A percentile compares a stretch with the other conserved stretches of the same genome.
Evolutionary conservation across 2,113 vertebrate species (phyloP).

Genomic region (Pseudorhombus dupliciocellatus): DNA sequence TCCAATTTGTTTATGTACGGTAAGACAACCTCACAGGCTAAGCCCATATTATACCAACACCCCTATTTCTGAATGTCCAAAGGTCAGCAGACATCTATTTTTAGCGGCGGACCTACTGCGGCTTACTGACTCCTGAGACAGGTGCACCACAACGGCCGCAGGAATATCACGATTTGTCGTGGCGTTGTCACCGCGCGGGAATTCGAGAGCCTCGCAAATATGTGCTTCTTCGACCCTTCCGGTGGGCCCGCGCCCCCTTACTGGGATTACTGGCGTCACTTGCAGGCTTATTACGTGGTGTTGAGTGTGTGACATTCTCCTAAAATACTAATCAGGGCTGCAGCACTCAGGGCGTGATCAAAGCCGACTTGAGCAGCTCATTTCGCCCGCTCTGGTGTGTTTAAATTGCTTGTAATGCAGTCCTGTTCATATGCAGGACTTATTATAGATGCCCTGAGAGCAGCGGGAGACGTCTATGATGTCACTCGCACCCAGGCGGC

Average conservation of each 20-base stretch:
- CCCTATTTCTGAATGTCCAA: slow-evolving; percentile 64
- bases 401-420: slow-evolving; percentile 21
- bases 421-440: slow-evolving; percentile 36
- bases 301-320: slow-evolving; percentile 44
- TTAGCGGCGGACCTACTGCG: slow-evolving; percentile 43
- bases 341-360: slow-evolving; percentile 36
- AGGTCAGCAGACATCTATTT: slow-evolving; percentile 73
- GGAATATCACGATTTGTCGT: slow-evolving; percentile 42
- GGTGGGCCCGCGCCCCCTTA: not conserved
- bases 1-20: slow-evolving; percentile 43
- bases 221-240: slow-evolving; percentile 28
- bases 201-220: slow-evolving; percentile 57
- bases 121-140: slow-evolving; percentile 62
- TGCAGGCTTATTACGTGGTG: slow-evolving; percentile 51
- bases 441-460: slow-evolving; percentile 60
- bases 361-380: slow-evolving; percentile 18
- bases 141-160: slow-evolving; percentile 53
- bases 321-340: slow-evolving; percentile 47
- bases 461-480: slow-evolving; percentile 40
- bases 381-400: not conserved
- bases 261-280: slow-evolving; percentile 53
- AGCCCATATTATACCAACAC: slow-evolving; percentile 65
- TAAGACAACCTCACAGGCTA: slow-evolving; percentile 57
- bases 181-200: slow-evolving; percentile 43
- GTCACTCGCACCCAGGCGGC: slow-evolving; percentile 39